Percentiles rank a stretch among this genome's conserved stretches.
Conservation (phyloP, 1,140 invertebrate species). For the Brachionus sp. region DNA sequence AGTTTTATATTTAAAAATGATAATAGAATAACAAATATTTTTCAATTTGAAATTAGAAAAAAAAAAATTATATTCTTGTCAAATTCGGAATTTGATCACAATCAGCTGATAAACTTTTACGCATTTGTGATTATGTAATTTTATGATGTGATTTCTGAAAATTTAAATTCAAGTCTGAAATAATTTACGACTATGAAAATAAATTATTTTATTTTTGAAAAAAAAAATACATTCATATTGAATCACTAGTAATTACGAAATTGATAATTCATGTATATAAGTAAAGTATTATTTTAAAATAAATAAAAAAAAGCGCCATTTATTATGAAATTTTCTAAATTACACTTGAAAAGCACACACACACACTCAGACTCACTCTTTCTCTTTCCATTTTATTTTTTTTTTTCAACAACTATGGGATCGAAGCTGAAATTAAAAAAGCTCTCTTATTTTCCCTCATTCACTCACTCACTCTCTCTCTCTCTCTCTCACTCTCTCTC, state of each 20-base stretch:
- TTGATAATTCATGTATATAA: background rate
- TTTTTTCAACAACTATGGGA: background rate
- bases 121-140: too few relatives aligned
- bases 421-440: background rate
- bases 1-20: too few relatives aligned
- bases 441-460: too few relatives aligned
- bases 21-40: too few relatives aligned
- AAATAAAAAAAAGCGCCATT: background rate
- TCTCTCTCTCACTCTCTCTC: background rate
- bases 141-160: too few relatives aligned
- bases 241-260: background rate
- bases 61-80: too few relatives aligned
- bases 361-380: background rate
- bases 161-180: too few relatives aligned
- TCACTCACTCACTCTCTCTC: background rate
- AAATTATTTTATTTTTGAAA: background rate
- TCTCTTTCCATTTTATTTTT: background rate
- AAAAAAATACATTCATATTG: too few relatives aligned
- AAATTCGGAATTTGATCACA: too few relatives aligned
- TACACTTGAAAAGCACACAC: background rate
- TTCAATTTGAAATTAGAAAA: too few relatives aligned
- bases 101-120: too few relatives aligned
- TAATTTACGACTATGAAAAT: too few relatives aligned
- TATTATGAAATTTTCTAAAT: background rate
- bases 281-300: background rate